Conservation (phyloP, 2,113 vertebrate species). For the Oriolus oriolus region DNA sequence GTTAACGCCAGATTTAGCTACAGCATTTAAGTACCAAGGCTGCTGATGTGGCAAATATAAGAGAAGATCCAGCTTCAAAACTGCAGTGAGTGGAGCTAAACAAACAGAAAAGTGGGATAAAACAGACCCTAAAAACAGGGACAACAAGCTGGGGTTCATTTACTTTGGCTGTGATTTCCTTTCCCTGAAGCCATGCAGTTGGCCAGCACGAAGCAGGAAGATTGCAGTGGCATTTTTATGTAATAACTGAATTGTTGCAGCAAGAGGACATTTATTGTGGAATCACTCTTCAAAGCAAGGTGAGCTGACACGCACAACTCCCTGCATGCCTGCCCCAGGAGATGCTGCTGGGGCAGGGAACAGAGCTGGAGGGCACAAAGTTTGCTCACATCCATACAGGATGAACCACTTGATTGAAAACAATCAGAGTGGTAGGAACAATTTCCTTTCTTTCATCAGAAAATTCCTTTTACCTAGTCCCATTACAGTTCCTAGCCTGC, state of each 20-base stretch:
- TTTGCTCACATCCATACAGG: background rate
- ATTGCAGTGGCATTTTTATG: background rate
- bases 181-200: background rate
- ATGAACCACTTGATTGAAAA: slow-evolving; percentile 18
- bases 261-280: background rate
- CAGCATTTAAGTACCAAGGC: background rate
- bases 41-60: background rate
- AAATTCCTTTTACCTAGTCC: slow-evolving; percentile 31
- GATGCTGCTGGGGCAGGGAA: background rate
- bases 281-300: background rate
- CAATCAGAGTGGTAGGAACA: slow-evolving; percentile 23
- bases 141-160: background rate
- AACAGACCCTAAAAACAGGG: background rate
- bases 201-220: background rate
- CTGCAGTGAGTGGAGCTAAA: background rate
- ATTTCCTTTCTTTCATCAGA: slow-evolving; percentile 58
- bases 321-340: background rate
- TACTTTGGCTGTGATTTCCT: background rate
- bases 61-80: background rate
- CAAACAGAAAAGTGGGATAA: background rate
- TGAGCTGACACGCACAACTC: background rate
- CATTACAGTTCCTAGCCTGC: background rate
- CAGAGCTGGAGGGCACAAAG: background rate
- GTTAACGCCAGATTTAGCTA: background rate
- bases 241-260: background rate